Conservation (phyloP, 1,140 invertebrate genomes). For the Teleogryllus occipitalis region DNA sequence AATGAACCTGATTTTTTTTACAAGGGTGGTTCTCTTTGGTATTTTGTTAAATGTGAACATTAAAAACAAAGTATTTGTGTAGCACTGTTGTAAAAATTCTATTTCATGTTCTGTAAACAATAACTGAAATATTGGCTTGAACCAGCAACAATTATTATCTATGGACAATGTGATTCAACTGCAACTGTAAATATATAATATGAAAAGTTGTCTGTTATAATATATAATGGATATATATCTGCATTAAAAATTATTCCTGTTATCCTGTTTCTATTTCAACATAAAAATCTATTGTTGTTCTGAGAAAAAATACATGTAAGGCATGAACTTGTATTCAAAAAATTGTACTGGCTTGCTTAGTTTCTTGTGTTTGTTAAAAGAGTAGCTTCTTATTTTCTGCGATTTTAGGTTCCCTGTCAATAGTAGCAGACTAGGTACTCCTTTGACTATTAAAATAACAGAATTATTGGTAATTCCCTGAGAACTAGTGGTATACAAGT, state of each 20-base stretch:
- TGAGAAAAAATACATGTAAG: conserved; percentile 17
- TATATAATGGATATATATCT: conserved; percentile 13
- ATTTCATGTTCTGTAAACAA: conserved; percentile 12
- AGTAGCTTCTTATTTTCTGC: conserved; percentile 1
- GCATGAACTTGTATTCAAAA: conserved; percentile 20
- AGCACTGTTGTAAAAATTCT: conserved; percentile 11
- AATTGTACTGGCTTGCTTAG: conserved; percentile 17
- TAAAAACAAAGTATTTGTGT: not conserved
- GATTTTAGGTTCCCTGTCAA: not conserved
- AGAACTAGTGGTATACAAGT: conserved; percentile 14
- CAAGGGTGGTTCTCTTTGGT: not conserved
- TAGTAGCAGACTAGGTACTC: conserved; percentile 13
- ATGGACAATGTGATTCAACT: conserved; percentile 7
- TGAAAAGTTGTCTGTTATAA: not conserved
- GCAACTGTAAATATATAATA: conserved; percentile 16
- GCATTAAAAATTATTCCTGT: conserved; percentile 17
- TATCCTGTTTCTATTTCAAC: conserved; percentile 21
- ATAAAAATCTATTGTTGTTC: conserved; percentile 16
- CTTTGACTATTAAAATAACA: conserved; percentile 12
- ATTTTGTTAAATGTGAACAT: not conserved
- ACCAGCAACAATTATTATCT: conserved; percentile 8
- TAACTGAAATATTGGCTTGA: conserved; percentile 1
- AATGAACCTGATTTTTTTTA: not conserved
- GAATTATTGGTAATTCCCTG: conserved; percentile 20
- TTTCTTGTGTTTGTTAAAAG: not conserved